phyloP scores from a whole-genome alignment of 2,888 invertebrate genomes.

The Melanostoma scalare region DNA sequence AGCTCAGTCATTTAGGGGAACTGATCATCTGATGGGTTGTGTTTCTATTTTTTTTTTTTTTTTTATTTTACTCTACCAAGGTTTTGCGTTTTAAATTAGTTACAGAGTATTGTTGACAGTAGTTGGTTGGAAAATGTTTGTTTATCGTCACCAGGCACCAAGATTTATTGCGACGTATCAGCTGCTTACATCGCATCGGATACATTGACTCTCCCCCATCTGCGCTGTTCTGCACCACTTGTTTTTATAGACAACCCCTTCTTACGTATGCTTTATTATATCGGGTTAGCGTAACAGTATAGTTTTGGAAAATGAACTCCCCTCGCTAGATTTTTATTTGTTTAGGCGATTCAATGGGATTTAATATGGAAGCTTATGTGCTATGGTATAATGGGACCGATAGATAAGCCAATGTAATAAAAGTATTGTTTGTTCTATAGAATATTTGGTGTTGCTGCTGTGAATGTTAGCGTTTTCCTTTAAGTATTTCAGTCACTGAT shows the following conservation, averaged over 20 bases:
- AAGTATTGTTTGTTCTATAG: background rate
- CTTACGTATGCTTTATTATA: background rate
- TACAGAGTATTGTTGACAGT: background rate
- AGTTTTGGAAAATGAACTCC: conserved; percentile 9
- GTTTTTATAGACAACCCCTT: conserved; percentile 18
- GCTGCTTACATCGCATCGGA: conserved; percentile 21
- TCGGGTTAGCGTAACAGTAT: conserved; percentile 5
- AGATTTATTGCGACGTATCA: conserved; percentile 51
- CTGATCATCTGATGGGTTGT: no score
- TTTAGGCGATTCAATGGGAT: conserved; percentile 3
- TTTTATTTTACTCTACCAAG: background rate
- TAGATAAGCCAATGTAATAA: conserved; percentile 12
- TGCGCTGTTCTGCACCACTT: conserved; percentile 27
- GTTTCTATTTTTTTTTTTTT: background rate
- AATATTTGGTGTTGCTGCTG: background rate
- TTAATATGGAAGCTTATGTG: conserved; percentile 5
- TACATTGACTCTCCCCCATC: conserved; percentile 29
- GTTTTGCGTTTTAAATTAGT: conserved; percentile 24
- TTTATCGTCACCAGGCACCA: conserved; percentile 36
- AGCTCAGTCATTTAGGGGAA: no score
- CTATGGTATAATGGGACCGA: background rate
- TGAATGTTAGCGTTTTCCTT: background rate
- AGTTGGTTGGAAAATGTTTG: conserved; percentile 34
- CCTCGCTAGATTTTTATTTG: conserved; percentile 8
- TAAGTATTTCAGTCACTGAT: background rate